Evolutionary conservation across 2,888 invertebrate genomes (phyloP).

Genomic region (Abscondita cerata): DNA sequence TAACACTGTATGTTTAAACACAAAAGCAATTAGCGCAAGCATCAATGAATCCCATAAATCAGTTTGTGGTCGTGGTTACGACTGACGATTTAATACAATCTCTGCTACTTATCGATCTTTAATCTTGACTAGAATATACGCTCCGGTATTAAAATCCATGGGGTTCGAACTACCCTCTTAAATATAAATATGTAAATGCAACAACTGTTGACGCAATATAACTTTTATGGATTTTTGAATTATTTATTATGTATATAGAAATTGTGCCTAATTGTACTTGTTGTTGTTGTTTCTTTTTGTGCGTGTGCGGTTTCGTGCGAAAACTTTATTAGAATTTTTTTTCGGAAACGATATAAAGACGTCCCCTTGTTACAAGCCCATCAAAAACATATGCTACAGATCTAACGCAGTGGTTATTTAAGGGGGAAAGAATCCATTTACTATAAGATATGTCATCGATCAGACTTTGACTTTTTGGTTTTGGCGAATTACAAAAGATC

Average conservation of each 20-base stretch:
- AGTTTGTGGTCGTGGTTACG: conserved; percentile 28
- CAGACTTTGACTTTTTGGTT: conserved; percentile 31
- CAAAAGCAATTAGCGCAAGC: conserved; percentile 11
- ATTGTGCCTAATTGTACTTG: no score
- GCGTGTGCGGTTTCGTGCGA: neutral
- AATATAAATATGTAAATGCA: conserved; percentile 5
- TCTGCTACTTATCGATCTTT: conserved; percentile 53
- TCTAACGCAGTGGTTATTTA: conserved; percentile 57
- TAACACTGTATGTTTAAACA: neutral
- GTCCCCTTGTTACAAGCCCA: conserved; percentile 55
- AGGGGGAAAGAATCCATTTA: conserved; percentile 37
- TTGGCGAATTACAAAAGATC: conserved; percentile 2
- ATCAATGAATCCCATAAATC: conserved; percentile 24
- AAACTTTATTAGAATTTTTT: neutral
- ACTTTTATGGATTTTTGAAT: conserved; percentile 6
- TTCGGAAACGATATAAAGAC: conserved; percentile 28
- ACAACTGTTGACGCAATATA: conserved; percentile 9
- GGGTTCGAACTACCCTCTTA: conserved; percentile 9
- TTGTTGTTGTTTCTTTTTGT: neutral
- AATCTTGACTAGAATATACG: conserved; percentile 39
- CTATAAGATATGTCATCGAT: conserved; percentile 34
- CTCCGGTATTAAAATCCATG: neutral
- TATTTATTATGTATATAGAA: conserved; percentile 1
- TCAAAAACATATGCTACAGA: conserved; percentile 59
- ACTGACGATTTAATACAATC: conserved; percentile 48